Evolutionary conservation across 2,797 vertebrate species (phyloP), one percentile per base, ranked within the genome.

Genomic region (Smutsia temminckii): DNA sequence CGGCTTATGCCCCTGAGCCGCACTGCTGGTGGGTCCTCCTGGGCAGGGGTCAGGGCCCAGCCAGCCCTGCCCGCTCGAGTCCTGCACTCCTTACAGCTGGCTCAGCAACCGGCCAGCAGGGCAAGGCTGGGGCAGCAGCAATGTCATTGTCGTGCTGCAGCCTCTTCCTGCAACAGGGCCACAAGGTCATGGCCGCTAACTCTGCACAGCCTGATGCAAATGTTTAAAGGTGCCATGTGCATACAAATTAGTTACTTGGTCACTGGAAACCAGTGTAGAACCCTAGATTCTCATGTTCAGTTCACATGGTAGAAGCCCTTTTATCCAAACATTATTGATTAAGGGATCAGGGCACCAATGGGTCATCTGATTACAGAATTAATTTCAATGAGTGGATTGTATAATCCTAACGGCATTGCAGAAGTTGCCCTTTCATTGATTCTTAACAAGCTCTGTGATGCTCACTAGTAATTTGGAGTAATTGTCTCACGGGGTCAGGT

Each of bases 161-260:
- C 68, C 66, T 85, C 89, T 96, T 96, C 84, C 94, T 83, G 86
- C 89, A 46, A 86, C 78, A 63, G 13, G 57, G 83, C 40, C 63
- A 0, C 12, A 27, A 74, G 91, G 93, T 95, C 83, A 71, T 0
- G 37, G 64, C 93, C 51, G 69, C 49, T 74, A 55, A 71, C 27
- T 68, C 51, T 61, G 84, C 63, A 57, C 57, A 37, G 59, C n/a
- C 40, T 10, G 27, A 79, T 63, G 49, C 27, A 49, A 57, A 32
- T 18, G 59, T 64, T 96, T 77, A 95, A 96, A 91, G 86, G 64
- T 4, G 3, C 79, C 74, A 0, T 17, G 34, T 61, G 40, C 46
- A 14, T 23, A 3, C 14, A 40, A 51, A 78, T 32, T 12, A 25
- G 40, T 46, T 53, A 21, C 34, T 89, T 3, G 8, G 25, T 75